Conservation (phyloP, 1,140 invertebrate species). For the Pseudomyrmex dendroicus region DNA sequence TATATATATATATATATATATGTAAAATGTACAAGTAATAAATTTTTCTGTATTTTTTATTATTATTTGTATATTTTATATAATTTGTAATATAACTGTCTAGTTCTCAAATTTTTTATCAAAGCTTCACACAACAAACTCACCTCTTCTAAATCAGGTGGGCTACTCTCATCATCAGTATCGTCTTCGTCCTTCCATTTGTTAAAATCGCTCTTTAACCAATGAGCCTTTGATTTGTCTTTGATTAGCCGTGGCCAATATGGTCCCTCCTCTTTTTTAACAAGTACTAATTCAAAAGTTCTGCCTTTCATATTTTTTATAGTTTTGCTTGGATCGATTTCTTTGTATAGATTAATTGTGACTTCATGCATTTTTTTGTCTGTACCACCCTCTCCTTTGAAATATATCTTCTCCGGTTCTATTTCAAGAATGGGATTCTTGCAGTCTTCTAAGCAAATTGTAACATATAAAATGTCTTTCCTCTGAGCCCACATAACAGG, state of each 20-base stretch:
- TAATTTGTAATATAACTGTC: no score
- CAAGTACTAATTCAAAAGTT: constrained; percentile 86
- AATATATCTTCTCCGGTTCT: constrained; percentile 92
- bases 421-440: constrained; percentile 94
- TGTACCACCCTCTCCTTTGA: constrained; percentile 94
- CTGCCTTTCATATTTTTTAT: constrained; percentile 86
- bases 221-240: constrained; percentile 96
- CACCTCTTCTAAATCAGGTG: constrained; percentile 87
- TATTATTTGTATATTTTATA: no score
- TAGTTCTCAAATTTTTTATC: constrained; percentile 44
- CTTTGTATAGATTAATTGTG: constrained; percentile 92
- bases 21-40: not conserved
- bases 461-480: constrained; percentile 92
- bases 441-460: constrained; percentile 95
- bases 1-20: not conserved
- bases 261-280: constrained; percentile 90
- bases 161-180: constrained; percentile 88
- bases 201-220: constrained; percentile 98
- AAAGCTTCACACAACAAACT: not conserved
- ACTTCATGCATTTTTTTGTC: constrained; percentile 94
- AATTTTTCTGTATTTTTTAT: no score
- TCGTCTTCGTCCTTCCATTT: constrained; percentile 98
- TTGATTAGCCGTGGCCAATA: constrained; percentile 96
- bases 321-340: constrained; percentile 93
- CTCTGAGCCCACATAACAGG: constrained; percentile 97